phyloP scores from a whole-genome alignment of 2,113 vertebrate species.

The Archocentrus centrarchus region DNA sequence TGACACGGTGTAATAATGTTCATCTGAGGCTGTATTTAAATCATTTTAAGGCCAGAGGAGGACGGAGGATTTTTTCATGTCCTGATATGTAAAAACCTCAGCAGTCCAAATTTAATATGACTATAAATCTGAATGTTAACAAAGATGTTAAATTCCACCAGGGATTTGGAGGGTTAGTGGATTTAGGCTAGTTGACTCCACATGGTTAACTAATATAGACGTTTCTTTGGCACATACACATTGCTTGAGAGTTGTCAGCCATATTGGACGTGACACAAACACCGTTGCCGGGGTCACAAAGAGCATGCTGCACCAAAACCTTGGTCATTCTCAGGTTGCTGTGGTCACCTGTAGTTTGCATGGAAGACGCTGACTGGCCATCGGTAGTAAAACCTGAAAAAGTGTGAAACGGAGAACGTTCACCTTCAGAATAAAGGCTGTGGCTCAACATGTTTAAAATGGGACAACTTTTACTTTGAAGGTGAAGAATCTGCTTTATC shows the following conservation, averaged over 20 bases:
- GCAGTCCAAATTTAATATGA: rapidly evolving
- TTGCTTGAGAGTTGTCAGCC: neutral
- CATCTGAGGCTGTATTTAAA: neutral
- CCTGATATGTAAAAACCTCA: neutral
- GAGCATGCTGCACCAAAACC: neutral
- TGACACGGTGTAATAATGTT: neutral
- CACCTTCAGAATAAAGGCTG: no score
- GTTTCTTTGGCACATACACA: no score
- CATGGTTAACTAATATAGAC: no score
- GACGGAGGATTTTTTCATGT: neutral
- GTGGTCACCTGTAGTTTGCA: neutral
- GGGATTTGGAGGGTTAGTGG: no score
- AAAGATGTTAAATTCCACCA: neutral
- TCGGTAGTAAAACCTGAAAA: neutral
- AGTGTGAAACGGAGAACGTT: neutral
- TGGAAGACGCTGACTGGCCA: neutral
- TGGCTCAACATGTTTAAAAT: no score
- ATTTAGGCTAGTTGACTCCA: no score
- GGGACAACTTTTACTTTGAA: no score
- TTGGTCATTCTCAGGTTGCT: neutral
- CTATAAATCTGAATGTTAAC: neutral
- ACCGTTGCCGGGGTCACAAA: neutral
- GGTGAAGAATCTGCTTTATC: no score
- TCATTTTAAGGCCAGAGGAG: neutral
- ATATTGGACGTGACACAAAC: neutral